Conservation (phyloP, 2,797 vertebrate genomes). For the Pyrocephalus nanus region DNA sequence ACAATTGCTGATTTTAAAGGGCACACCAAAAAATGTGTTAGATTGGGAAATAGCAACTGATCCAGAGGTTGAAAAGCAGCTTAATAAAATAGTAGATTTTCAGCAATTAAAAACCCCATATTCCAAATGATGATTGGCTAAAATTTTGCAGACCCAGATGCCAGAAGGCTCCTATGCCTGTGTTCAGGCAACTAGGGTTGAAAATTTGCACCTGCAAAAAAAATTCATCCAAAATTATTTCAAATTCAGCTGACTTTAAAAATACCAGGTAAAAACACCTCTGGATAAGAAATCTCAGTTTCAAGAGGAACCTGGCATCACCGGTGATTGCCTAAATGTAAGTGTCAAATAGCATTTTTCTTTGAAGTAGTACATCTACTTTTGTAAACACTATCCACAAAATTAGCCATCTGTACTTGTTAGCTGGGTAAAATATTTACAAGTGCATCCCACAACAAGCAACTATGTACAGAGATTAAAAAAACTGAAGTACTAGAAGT, state of each 20-base stretch:
- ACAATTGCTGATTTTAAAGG: constrained; percentile 44
- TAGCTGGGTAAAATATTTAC: constrained; percentile 78
- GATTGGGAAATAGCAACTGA: constrained; percentile 68
- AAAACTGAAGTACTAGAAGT: constrained; percentile 66
- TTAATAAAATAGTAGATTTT: constrained; percentile 61
- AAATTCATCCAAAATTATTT: constrained; percentile 62
- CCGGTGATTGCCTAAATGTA: constrained; percentile 67
- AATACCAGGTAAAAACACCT: constrained; percentile 67
- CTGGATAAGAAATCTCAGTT: constrained; percentile 60
- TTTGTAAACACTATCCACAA: constrained; percentile 82
- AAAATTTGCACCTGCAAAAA: constrained; percentile 63
- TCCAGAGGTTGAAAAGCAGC: constrained; percentile 71
- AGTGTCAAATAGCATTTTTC: constrained; percentile 74
- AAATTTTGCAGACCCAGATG: constrained; percentile 71
- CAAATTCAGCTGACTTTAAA: constrained; percentile 54
- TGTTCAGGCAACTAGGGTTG: constrained; percentile 23
- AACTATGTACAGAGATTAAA: constrained; percentile 78
- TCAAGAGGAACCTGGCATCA: constrained; percentile 72
- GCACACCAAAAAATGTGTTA: constrained; percentile 22
- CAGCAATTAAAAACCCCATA: not conserved
- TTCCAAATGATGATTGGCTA: constrained; percentile 53
- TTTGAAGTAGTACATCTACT: constrained; percentile 78
- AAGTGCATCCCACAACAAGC: constrained; percentile 78
- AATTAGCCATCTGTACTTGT: constrained; percentile 78
- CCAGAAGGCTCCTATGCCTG: not conserved